phyloP scores from a whole-genome alignment of 2,113 vertebrate genomes.

The Nansenia antarctica region DNA sequence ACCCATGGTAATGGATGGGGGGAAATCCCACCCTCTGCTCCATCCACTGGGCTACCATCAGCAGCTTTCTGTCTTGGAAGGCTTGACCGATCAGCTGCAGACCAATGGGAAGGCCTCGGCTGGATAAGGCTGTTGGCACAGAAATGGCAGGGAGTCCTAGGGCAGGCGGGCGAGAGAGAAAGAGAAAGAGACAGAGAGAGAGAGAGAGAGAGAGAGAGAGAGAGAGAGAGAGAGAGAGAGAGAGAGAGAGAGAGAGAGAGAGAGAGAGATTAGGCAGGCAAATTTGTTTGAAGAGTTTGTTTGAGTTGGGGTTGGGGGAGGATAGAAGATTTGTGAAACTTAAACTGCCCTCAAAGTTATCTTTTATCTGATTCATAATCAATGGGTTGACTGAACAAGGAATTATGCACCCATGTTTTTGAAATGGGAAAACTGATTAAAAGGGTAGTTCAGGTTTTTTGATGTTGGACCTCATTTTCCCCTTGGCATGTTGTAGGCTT shows the following conservation, averaged over 20 bases:
- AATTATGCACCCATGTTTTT: not conserved
- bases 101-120: constrained; percentile 86
- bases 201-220: not conserved
- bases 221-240: too few species aligned
- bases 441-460: not conserved
- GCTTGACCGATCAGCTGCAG: constrained; percentile 89
- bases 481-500: not conserved
- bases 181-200: too few species aligned
- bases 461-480: not conserved
- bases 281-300: constrained; percentile 8
- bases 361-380: not conserved
- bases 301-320: not conserved
- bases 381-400: not conserved
- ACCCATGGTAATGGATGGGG: constrained; percentile 65
- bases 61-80: constrained; percentile 85
- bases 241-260: constrained; percentile 6
- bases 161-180: not conserved
- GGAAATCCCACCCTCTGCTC: constrained; percentile 90
- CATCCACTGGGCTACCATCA: constrained; percentile 89
- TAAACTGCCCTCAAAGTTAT: constrained; percentile 12
- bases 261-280: not conserved
- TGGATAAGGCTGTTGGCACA: constrained; percentile 85
- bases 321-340: not conserved
- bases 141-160: constrained; percentile 89
- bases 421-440: not conserved